These are phyloP conservation scores for Drosophila asahinai DNA, from an alignment of 1,140 invertebrate species.

Conservation along the genomic window DNA sequence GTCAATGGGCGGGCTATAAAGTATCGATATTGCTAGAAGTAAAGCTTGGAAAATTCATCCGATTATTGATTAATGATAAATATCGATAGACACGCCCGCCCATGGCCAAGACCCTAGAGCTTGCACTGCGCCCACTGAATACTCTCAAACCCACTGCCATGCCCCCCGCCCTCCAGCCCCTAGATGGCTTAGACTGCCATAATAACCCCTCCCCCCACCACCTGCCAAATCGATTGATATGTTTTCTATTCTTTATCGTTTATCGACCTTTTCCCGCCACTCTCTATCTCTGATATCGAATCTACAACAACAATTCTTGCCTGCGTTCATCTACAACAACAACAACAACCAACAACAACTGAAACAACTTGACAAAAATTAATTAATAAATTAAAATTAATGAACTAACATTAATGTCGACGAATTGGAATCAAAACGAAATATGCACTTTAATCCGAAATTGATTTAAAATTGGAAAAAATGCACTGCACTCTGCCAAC, in stretches of 20 bases:
- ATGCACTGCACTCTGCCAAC: conserved; percentile 51
- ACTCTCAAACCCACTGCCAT: conserved; percentile 12
- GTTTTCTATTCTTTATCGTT: conserved; percentile 55
- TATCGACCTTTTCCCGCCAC: conserved; percentile 26
- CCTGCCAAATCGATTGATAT: conserved; percentile 59
- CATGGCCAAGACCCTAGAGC: conserved; percentile 13
- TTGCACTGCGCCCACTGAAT: conserved; percentile 38
- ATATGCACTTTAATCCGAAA: conserved; percentile 17
- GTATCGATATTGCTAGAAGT: background rate
- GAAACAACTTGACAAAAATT: conserved; percentile 3
- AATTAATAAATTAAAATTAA: conserved; percentile 24
- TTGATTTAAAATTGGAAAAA: conserved; percentile 38
- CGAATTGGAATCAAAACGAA: conserved; percentile 31
- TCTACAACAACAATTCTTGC: conserved; percentile 52
- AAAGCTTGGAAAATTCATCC: background rate
- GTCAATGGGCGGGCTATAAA: conserved; percentile 1
- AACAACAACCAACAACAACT: conserved; percentile 26
- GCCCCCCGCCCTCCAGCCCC: conserved; percentile 13
- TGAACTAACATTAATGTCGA: background rate
- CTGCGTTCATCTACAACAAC: conserved; percentile 66
- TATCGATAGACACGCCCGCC: conserved; percentile 17
- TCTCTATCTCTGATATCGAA: background rate
- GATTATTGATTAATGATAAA: background rate
- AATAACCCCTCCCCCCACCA: background rate
- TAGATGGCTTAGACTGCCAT: conserved; percentile 43